Conservation (phyloP, 30 jellyfish, hydroid and myxozoan genomes). For the Hydractinia echinata region DNA sequence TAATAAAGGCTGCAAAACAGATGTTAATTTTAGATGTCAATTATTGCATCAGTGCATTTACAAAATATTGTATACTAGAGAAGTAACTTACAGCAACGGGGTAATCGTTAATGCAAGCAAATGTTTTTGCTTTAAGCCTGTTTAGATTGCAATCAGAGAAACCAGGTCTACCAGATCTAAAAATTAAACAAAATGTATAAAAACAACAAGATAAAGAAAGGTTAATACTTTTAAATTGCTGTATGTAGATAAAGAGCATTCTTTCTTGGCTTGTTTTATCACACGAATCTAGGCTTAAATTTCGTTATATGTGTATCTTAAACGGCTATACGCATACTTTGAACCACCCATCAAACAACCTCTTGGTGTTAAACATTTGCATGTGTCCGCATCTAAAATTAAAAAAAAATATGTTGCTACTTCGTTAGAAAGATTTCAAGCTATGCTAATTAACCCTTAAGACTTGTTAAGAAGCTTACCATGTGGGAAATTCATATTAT, state of each 20-base stretch:
- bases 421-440: too few relatives aligned
- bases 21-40: not conserved
- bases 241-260: too few relatives aligned
- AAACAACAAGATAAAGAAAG: not conserved
- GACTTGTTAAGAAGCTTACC: constrained; percentile 24
- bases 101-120: constrained; percentile 51
- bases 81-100: constrained; percentile 59
- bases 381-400: constrained; percentile 13
- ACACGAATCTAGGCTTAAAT: too few relatives aligned
- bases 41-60: not conserved
- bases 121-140: constrained; percentile 31
- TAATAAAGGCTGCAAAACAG: constrained; percentile 47
- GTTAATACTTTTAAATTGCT: too few relatives aligned
- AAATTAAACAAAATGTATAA: not conserved
- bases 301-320: too few relatives aligned
- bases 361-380: constrained; percentile 64
- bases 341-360: constrained; percentile 94
- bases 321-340: constrained; percentile 41
- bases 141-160: constrained; percentile 70
- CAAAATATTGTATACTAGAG: not conserved
- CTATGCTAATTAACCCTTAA: too few relatives aligned
- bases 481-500: constrained; percentile 66
- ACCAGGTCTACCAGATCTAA: constrained; percentile 78
- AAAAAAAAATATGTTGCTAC: not conserved
- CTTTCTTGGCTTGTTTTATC: too few relatives aligned